These are phyloP conservation scores for Ganaspis sp. DNA, from an alignment of 1,140 invertebrate species.

Conservation along the genomic window DNA sequence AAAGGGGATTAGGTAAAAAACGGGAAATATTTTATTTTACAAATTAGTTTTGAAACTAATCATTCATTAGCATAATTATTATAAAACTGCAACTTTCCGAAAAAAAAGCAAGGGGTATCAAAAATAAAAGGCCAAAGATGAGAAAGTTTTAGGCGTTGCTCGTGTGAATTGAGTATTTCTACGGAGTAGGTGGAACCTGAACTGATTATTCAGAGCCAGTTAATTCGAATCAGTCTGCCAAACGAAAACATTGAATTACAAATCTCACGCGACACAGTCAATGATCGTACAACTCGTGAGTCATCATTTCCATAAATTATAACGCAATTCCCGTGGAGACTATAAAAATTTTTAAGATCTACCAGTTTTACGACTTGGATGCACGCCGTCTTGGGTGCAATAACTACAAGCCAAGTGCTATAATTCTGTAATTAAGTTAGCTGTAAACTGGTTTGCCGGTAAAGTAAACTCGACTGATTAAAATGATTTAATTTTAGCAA, in stretches of 20 bases:
- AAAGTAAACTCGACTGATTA: slow-evolving; percentile 14
- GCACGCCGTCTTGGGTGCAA: slow-evolving; percentile 1
- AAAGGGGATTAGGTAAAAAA: too few relatives aligned
- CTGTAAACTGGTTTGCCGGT: not conserved
- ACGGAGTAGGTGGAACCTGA: not conserved
- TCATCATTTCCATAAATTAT: slow-evolving; percentile 14
- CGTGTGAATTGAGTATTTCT: not conserved
- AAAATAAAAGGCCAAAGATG: not conserved
- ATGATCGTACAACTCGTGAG: slow-evolving; percentile 12
- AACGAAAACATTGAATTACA: slow-evolving; percentile 2
- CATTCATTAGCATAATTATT: too few relatives aligned
- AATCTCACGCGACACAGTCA: slow-evolving; percentile 3
- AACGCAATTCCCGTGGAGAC: not conserved
- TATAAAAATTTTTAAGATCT: slow-evolving; percentile 10
- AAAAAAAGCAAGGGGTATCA: too few relatives aligned
- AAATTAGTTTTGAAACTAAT: too few relatives aligned
- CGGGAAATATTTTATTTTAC: too few relatives aligned
- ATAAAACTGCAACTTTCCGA: too few relatives aligned
- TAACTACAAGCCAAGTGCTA: not conserved
- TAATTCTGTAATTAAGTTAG: slow-evolving; percentile 11
- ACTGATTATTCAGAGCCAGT: not conserved
- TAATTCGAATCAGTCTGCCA: slow-evolving; percentile 12
- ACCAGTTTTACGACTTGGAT: slow-evolving; percentile 4
- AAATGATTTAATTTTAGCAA: not conserved
- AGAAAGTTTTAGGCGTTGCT: not conserved